Conservation (phyloP, 2,888 invertebrate species). For the Polyploca ridens region DNA sequence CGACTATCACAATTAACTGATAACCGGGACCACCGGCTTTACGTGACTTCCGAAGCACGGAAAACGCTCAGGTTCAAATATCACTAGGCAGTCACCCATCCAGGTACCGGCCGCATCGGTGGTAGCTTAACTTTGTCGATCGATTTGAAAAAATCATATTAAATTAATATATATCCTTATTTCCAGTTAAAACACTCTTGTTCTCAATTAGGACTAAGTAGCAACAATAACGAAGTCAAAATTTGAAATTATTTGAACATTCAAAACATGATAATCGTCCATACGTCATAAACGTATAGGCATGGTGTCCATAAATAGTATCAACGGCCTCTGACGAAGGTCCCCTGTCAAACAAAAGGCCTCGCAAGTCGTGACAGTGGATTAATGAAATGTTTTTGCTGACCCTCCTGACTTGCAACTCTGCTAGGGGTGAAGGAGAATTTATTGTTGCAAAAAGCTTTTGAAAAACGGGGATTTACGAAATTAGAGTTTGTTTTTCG, state of each 20-base stretch:
- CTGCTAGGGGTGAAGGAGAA: constrained; percentile 17
- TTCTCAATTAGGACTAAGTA: not conserved
- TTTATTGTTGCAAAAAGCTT: constrained; percentile 16
- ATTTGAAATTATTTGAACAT: not conserved
- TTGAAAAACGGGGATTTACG: constrained; percentile 16
- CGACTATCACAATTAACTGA: no score
- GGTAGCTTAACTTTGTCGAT: no score
- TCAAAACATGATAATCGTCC: not conserved
- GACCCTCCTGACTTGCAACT: constrained; percentile 64
- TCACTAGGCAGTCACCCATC: no score
- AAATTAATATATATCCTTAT: no score
- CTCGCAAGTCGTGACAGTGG: constrained; percentile 25
- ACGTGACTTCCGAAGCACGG: no score
- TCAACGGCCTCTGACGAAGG: constrained; percentile 43
- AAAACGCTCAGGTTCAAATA: no score
- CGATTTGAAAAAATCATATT: no score
- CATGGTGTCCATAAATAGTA: not conserved
- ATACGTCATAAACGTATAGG: constrained; percentile 1
- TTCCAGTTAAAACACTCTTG: not conserved
- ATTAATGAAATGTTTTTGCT: constrained; percentile 64
- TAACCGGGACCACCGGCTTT: no score
- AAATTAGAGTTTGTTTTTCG: constrained; percentile 14
- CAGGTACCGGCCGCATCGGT: no score
- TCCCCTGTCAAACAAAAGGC: constrained; percentile 45
- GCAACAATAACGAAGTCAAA: not conserved